These are phyloP conservation scores for Tipula helvola DNA, from an alignment of 2,888 invertebrate species.

Conservation along the genomic window DNA sequence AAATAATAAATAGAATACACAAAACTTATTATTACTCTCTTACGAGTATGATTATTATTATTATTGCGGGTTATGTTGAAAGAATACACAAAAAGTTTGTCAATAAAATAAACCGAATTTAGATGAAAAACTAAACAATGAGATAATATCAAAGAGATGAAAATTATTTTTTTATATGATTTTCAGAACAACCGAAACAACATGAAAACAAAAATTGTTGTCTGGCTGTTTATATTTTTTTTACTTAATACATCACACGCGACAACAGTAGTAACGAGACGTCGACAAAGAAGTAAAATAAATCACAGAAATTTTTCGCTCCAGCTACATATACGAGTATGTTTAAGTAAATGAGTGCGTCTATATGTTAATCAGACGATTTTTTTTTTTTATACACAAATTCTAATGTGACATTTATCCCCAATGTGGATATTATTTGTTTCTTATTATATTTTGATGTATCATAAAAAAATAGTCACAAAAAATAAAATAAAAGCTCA, in stretches of 20 bases:
- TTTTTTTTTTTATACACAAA: background rate
- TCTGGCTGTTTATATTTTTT: background rate
- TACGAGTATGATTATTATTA: background rate
- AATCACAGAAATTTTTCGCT: background rate
- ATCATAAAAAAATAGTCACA: background rate
- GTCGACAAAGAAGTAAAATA: background rate
- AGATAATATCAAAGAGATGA: background rate
- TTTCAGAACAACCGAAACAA: background rate
- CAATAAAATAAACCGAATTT: background rate
- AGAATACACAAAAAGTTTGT: background rate
- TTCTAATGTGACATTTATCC: background rate
- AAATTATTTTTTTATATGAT: background rate
- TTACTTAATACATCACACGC: background rate
- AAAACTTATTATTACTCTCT: background rate
- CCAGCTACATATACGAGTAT: background rate
- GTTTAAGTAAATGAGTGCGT: background rate
- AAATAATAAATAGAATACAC: background rate
- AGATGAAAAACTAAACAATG: background rate
- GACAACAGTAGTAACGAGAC: background rate
- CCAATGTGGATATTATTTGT: background rate
- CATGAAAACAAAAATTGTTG: background rate
- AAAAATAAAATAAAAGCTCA: background rate
- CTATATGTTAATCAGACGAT: background rate
- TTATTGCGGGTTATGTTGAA: background rate
- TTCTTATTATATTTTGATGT: background rate